Base-by-base conservation (phyloP, 2,888 invertebrate species). In the Nebria brevicollis region DNA sequence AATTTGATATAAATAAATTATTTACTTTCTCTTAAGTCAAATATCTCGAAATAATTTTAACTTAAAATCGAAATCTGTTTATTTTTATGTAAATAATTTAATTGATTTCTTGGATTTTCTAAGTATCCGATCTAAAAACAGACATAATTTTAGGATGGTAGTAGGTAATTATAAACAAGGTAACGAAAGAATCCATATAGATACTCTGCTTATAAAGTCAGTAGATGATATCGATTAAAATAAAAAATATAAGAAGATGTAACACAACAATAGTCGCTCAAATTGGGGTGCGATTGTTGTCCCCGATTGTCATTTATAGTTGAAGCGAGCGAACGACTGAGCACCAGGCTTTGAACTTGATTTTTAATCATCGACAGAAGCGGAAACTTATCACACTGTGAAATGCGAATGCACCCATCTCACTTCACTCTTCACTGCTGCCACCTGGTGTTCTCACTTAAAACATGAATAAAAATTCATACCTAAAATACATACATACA, bases 231-330 rank as follows among this genome's bases (percentile, higher is more conserved):
- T 73, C 43, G 73, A 42, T 42, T 42, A 73, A 43, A 41, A 73
- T 25, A 8, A 68, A 68, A 68, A n/a, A 26, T 25, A 68, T 68
- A 15, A 68, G 68, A 66, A 75, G 34, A 34, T 34, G 34, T 66
- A 82, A 75, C 68, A 43, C 54, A 54, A 64, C 73, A 79, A 82
- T 75, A 42, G 77, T 73, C 54, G 13, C 54, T 76, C 82, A 82
- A 82, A 82, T 82, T 82, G 82, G 82, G 82, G 78, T 82, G 78
- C 81, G 82, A 82, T 82, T 82, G 82, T 82, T 82, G 82, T 79
- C 82, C 41, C 76, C 75, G 75, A 79, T 79, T 79, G 79, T 79
- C 79, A 79, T 79, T 79, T 79, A 79, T 74, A 75, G 70, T 64
- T 34, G 20, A 41, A 75, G 68, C 43, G 79, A 68, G 42, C 75